Evolutionary conservation across 2,113 vertebrate species (phyloP), one percentile per base, ranked within the genome.

Genomic region (Rhinolophus ferrumequinum): DNA sequence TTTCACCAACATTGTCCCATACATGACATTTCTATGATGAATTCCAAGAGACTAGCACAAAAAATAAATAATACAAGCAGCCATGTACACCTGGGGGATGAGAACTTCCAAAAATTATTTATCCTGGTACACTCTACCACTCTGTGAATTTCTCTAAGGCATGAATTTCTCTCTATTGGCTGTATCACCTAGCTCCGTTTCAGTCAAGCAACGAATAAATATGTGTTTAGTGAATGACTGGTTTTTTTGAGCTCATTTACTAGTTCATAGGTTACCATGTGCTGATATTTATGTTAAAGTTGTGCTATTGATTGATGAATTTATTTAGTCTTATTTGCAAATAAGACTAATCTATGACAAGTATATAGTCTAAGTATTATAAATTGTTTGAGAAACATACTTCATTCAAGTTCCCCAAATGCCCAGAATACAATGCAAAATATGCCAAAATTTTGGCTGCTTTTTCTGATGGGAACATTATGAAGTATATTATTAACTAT

Each of bases 21-120:
- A 54, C 28, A n/a, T 52, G 77, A 73, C 50, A 62, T 92, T 91
- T 77, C 83, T 83, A 64, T 89, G 94, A 91, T 95, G 79, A 89
- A 89, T 90, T 96, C 16, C 24, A 89, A 87, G 52, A 87, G 6
- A 41, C 30, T 86, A 38, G 11, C 1, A 54, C 15, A 83, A 76
- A 94, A 94, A 83, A 91, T 88, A 85, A 93, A 89, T 73, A 88
- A 77, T 41, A 64, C 35, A 73, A 89, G 50, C 52, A 86, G 19
- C 38, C 47, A n/a, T 83, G 28, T 62, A 50, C 4, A 93, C 62
- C 35, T 94, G 41, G 26, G 47, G 19, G 21, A 86, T 82, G 15
- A 79, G 50, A 88, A 4, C 24, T 89, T 89, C 67, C 35, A 24
- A 41, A 93, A 97, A 12, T 70, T 41, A 77, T 88, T 88, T 88